Percentiles rank a stretch among this genome's conserved stretches.
Conservation (phyloP, 2,888 invertebrate species). For the Erannis defoliaria region DNA sequence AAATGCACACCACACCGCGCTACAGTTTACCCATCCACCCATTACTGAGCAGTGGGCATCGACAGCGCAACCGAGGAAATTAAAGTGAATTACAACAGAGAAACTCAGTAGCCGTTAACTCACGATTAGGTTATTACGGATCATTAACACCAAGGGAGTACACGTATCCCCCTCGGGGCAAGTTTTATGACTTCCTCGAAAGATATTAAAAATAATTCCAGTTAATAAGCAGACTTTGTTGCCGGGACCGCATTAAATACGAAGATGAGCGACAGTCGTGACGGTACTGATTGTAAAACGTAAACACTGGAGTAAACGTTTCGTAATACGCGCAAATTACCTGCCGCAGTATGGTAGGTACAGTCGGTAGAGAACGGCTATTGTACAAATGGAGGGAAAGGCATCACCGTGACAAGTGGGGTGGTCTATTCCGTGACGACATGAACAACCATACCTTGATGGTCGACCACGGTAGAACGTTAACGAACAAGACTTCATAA, state of each 20-base stretch:
- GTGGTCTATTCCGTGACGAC: slow-evolving; percentile 81
- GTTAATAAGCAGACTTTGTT: slow-evolving; percentile 37
- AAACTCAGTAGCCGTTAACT: slow-evolving; percentile 44
- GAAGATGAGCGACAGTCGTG: slow-evolving; percentile 44
- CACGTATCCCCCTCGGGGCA: slow-evolving; percentile 22
- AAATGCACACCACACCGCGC: slow-evolving; percentile 61
- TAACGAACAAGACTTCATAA: too few species aligned
- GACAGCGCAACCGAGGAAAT: slow-evolving; percentile 45
- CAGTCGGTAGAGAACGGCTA: slow-evolving; percentile 35
- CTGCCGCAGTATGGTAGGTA: slow-evolving; percentile 11
- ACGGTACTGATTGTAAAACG: slow-evolving; percentile 44
- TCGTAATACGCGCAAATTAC: slow-evolving; percentile 49
- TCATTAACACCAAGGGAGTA: slow-evolving; percentile 35
- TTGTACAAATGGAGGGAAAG: slow-evolving; percentile 45
- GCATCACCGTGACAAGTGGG: slow-evolving; percentile 82
- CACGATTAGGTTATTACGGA: slow-evolving; percentile 47
- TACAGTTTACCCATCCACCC: slow-evolving; percentile 25
- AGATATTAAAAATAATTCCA: slow-evolving; percentile 39
- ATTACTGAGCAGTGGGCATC: slow-evolving; percentile 32
- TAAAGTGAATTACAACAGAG: slow-evolving; percentile 40
- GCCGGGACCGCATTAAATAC: slow-evolving; percentile 38
- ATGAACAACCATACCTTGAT: slow-evolving; percentile 76
- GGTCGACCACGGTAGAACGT: too few species aligned
- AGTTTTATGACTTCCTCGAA: slow-evolving; percentile 41
- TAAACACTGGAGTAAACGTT: slow-evolving; percentile 50